These are phyloP conservation scores for Hypomecis atomaria DNA, from an alignment of 2,888 invertebrate species.

Conservation along the genomic window DNA sequence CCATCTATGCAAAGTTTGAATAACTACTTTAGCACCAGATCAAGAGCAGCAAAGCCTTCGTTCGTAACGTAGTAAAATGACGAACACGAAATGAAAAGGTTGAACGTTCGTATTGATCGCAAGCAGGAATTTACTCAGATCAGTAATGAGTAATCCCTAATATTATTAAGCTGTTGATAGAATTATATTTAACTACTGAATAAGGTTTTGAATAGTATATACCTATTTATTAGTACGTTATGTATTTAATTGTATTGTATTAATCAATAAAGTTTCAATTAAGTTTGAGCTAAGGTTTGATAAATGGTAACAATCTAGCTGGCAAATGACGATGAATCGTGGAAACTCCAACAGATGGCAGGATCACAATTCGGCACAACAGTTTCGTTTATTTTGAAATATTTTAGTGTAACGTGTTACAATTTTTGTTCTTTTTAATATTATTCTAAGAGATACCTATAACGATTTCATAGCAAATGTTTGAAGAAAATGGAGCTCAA, in stretches of 20 bases:
- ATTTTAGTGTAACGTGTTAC: background rate
- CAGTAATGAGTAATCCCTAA: background rate
- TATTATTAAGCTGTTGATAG: background rate
- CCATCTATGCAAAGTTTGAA: constrained; percentile 48
- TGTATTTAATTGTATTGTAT: too few relatives aligned
- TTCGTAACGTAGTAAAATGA: background rate
- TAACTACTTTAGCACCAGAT: constrained; percentile 35
- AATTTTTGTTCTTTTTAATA: background rate
- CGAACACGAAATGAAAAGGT: background rate
- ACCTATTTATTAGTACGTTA: too few relatives aligned
- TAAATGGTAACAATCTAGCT: too few relatives aligned
- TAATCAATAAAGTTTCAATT: too few relatives aligned
- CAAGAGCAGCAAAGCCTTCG: constrained; percentile 34
- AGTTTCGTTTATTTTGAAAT: constrained; percentile 48
- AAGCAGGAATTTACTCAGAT: too few relatives aligned
- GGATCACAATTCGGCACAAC: constrained; percentile 50
- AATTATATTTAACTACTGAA: background rate
- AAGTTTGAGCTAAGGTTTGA: too few relatives aligned
- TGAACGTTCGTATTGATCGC: background rate
- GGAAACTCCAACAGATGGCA: constrained; percentile 58
- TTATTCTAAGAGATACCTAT: background rate
- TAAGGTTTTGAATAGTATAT: too few relatives aligned
- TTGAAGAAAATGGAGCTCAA: background rate
- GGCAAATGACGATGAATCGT: background rate
- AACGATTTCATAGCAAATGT: background rate